Conservation (phyloP, 2,113 vertebrate genomes). For the Bagarius yarrelli region DNA sequence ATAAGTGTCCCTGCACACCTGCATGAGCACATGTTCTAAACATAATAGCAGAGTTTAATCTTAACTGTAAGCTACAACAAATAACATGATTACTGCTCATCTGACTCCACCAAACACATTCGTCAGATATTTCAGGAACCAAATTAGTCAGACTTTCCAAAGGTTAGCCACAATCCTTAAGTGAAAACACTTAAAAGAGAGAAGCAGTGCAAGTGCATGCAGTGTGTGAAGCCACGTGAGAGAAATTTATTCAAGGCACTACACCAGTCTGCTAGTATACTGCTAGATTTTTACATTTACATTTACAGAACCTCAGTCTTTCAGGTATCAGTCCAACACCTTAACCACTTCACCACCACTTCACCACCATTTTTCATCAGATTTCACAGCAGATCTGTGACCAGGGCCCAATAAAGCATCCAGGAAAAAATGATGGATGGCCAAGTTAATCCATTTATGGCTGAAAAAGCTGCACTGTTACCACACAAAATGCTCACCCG, state of each 20-base stretch:
- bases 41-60: slow-evolving; percentile 14
- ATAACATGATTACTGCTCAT: slow-evolving; percentile 26
- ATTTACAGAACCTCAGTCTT: too few relatives aligned
- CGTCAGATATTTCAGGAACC: slow-evolving; percentile 29
- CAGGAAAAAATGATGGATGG: slow-evolving; percentile 13
- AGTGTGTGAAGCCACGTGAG: slow-evolving; percentile 9
- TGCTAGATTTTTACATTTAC: too few relatives aligned
- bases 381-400: slow-evolving; percentile 35
- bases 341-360: too few relatives aligned
- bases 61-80: slow-evolving; percentile 10
- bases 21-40: background rate
- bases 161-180: slow-evolving; percentile 13
- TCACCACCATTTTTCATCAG: too few relatives aligned
- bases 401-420: background rate
- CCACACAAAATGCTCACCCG: background rate
- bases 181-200: slow-evolving; percentile 30
- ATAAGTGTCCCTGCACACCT: background rate
- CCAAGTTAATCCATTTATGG: slow-evolving; percentile 21
- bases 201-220: background rate
- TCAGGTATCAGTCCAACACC: too few relatives aligned
- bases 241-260: slow-evolving; percentile 14
- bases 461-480: slow-evolving; percentile 6
- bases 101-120: slow-evolving; percentile 38
- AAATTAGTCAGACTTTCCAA: slow-evolving; percentile 50
- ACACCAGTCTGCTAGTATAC: background rate